A percentile compares a stretch with the other conserved stretches of the same genome.
Conservation (phyloP, 2,113 vertebrate species). For the Cervus canadensis region DNA sequence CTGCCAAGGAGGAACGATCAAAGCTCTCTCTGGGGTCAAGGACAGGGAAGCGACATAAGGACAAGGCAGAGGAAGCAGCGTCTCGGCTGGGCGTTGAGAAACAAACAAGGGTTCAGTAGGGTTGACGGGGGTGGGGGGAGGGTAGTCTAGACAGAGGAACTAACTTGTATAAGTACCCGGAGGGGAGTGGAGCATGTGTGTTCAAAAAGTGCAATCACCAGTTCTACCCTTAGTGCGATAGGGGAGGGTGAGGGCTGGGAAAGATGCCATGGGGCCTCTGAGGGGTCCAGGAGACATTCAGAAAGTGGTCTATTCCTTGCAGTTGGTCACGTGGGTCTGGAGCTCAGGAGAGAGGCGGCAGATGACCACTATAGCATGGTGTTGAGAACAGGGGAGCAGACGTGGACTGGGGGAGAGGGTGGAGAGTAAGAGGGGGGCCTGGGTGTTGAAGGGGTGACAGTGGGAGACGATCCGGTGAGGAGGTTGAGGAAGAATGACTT, state of each 20-base stretch:
- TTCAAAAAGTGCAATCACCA: not conserved
- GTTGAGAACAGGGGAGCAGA: not conserved
- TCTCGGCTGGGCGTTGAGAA: not conserved
- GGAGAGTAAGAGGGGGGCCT: not conserved
- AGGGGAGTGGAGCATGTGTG: not conserved
- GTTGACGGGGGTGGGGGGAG: not conserved
- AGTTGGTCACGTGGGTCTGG: not conserved
- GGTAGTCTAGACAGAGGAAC: not conserved
- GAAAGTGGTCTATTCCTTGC: rapidly evolving
- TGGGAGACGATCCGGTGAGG: not conserved
- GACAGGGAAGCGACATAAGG: not conserved
- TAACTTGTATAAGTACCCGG: not conserved
- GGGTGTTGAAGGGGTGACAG: not conserved
- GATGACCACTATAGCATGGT: not conserved
- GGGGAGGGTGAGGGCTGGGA: not conserved
- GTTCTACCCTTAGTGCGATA: rapidly evolving
- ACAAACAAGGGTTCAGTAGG: not conserved
- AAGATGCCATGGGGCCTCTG: not conserved
- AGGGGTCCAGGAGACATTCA: not conserved
- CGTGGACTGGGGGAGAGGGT: not conserved
- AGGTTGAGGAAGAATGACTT: not conserved
- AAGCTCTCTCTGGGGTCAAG: not conserved
- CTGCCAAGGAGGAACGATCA: not conserved
- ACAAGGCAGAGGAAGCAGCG: not conserved
- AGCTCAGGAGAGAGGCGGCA: not conserved